Conservation (phyloP, 2,113 vertebrate genomes). For the Petaurus breviceps region DNA sequence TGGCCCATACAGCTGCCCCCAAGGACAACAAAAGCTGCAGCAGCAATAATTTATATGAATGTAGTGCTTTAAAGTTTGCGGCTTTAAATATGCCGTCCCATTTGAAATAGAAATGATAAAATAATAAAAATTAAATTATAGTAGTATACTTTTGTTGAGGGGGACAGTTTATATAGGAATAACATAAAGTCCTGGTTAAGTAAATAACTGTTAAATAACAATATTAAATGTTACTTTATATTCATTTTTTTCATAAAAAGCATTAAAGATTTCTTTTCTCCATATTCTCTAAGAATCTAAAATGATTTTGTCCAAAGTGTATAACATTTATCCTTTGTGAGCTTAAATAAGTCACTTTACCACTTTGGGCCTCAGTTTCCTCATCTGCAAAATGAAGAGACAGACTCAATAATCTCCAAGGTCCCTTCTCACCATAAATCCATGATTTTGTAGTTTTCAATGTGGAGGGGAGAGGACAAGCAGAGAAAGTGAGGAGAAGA, state of each 20-base stretch:
- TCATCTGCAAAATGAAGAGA: neutral
- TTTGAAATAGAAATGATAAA: neutral
- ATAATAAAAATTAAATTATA: neutral
- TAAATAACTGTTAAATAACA: slow-evolving; percentile 56
- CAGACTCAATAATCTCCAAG: neutral
- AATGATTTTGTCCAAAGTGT: neutral
- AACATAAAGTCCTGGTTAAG: slow-evolving; percentile 47
- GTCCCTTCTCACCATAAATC: neutral
- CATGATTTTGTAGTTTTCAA: neutral
- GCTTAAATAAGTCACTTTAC: neutral
- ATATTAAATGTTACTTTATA: slow-evolving; percentile 60
- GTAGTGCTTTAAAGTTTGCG: neutral
- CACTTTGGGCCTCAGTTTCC: neutral
- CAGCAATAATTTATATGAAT: neutral
- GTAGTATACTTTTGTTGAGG: neutral
- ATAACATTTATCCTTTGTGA: neutral
- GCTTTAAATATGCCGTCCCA: neutral
- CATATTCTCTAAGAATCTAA: slow-evolving; percentile 39
- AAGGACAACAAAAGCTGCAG: neutral
- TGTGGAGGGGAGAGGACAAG: neutral
- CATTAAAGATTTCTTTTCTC: slow-evolving; percentile 45
- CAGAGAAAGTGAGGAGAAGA: neutral
- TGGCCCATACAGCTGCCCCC: neutral
- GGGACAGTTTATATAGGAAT: neutral
- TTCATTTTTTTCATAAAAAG: slow-evolving; percentile 15